Evolutionary conservation across 2,113 vertebrate species (phyloP).

Genomic region (Otolemur garnettii): DNA sequence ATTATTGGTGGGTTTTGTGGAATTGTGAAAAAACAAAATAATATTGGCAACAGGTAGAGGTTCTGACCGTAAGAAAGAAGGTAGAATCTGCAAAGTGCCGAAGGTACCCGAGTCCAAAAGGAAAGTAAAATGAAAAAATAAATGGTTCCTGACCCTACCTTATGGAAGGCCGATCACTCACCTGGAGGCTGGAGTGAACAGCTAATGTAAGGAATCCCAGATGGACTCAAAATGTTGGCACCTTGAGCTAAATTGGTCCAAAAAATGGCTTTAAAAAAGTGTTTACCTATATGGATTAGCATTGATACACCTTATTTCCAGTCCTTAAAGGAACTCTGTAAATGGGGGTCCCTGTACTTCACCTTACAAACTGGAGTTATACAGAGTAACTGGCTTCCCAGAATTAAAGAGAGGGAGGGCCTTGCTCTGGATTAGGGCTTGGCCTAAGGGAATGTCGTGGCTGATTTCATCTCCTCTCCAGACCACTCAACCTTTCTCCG

Average conservation of each 20-base stretch:
- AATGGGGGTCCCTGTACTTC: not conserved
- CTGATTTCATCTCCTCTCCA: not conserved
- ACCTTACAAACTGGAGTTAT: not conserved
- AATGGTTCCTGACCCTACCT: not conserved
- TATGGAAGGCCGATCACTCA: not conserved
- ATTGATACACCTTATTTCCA: not conserved
- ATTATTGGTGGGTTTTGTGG: not conserved
- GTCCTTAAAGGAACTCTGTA: not conserved
- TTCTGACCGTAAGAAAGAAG: constrained; percentile 35
- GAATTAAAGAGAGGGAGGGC: not conserved
- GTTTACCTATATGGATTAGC: not conserved
- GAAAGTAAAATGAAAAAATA: not conserved
- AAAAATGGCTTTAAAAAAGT: not conserved
- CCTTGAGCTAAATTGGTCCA: not conserved
- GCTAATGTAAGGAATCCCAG: not conserved
- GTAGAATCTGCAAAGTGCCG: not conserved
- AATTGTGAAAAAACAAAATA: not conserved
- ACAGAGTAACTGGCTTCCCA: not conserved
- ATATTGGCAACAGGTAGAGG: not conserved
- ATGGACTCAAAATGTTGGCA: not conserved
- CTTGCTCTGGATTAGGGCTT: not conserved
- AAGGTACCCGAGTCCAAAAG: not conserved
- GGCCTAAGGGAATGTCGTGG: not conserved
- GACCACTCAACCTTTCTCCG: not conserved
- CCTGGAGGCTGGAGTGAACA: not conserved